Evolutionary conservation across 2,113 vertebrate genomes (phyloP).

Genomic region (Thunnus maccoyii): DNA sequence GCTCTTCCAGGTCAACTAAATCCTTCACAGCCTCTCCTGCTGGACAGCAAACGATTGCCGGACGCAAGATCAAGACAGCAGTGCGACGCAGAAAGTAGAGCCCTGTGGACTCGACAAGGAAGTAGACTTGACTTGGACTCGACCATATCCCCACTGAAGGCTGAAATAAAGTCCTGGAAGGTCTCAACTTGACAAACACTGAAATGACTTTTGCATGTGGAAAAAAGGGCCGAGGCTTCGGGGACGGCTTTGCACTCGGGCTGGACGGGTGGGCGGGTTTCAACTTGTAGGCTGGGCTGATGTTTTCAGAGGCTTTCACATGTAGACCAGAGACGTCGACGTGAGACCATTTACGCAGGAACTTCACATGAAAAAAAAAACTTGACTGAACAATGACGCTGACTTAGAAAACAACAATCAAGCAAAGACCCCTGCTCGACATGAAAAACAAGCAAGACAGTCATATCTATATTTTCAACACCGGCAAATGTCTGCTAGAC

Average conservation of each 20-base stretch:
- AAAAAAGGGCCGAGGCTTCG: conserved; percentile 25
- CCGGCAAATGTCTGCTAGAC: conserved; percentile 80
- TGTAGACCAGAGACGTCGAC: conserved; percentile 42
- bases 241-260: conserved; percentile 10
- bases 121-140: conserved; percentile 47
- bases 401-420: conserved; percentile 76
- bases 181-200: conserved; percentile 61
- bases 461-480: conserved; percentile 82
- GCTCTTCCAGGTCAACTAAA: conserved; percentile 73
- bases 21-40: conserved; percentile 66
- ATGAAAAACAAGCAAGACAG: conserved; percentile 58
- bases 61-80: conserved; percentile 96
- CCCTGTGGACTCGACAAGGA: conserved; percentile 37
- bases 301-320: conserved; percentile 53
- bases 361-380: conserved; percentile 36
- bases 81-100: conserved; percentile 94
- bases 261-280: conserved; percentile 22
- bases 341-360: conserved; percentile 52
- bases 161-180: conserved; percentile 41
- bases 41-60: conserved; percentile 85
- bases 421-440: conserved; percentile 68
- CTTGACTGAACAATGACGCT: conserved; percentile 58
- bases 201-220: conserved; percentile 74
- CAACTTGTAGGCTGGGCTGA: conserved; percentile 31
- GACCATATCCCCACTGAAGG: conserved; percentile 40